phyloP scores from a whole-genome alignment of 2,888 invertebrate species.

The Nysson spinosus region DNA sequence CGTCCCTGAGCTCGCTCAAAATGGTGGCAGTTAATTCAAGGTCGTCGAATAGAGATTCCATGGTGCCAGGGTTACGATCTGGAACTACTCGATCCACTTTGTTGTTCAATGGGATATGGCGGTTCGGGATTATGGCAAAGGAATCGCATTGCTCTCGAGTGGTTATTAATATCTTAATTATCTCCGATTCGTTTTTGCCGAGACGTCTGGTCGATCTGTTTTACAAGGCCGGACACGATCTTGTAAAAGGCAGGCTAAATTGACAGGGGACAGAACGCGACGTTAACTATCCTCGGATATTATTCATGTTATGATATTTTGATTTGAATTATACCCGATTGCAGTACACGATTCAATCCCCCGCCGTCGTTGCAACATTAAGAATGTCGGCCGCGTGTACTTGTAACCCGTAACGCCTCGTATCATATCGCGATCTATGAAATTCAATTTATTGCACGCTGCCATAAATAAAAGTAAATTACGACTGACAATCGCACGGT shows the following conservation, averaged over 20 bases:
- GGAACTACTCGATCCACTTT: not conserved
- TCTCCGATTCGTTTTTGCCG: constrained; percentile 54
- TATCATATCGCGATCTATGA: not conserved
- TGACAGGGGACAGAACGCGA: too few species aligned
- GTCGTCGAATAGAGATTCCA: constrained; percentile 18
- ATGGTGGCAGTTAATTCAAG: constrained; percentile 24
- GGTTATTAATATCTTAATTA: constrained; percentile 62
- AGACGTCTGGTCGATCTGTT: constrained; percentile 55
- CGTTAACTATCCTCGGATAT: not conserved
- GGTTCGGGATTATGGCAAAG: constrained; percentile 16
- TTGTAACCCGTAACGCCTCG: not conserved
- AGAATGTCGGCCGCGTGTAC: not conserved
- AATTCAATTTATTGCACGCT: too few species aligned
- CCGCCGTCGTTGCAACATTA: not conserved
- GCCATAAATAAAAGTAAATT: too few species aligned
- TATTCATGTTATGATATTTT: not conserved
- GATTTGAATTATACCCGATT: constrained; percentile 13
- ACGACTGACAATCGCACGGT: too few species aligned
- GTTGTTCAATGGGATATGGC: not conserved
- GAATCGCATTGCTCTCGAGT: constrained; percentile 8
- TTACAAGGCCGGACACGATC: constrained; percentile 42
- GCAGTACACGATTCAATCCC: not conserved
- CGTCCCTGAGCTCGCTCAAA: constrained; percentile 10
- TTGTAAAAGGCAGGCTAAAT: constrained; percentile 36
- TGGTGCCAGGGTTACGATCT: not conserved